Evolutionary conservation across 2,113 vertebrate species (phyloP), one percentile per base, ranked within the genome.

Genomic region (Holacanthus passer): DNA sequence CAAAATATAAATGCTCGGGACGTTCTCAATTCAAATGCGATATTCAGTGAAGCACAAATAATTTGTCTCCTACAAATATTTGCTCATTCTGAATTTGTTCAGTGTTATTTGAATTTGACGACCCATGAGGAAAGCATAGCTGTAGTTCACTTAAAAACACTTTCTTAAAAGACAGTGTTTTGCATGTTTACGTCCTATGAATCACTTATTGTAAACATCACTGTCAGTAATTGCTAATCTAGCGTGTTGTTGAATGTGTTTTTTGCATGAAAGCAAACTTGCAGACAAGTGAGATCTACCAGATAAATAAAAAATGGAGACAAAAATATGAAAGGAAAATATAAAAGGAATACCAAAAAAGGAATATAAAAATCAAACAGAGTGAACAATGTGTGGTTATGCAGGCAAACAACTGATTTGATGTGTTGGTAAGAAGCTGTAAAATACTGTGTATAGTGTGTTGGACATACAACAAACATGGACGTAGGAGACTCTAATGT

Each of bases 61-160:
- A 80, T 80, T 32, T 59, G 17, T 73, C 14, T 63, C 9, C 39
- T 41, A 35, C 48, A 70, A 67, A 41, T 52, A 68, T 81, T 81
- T 59, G 50, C 8, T 41, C n/a, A 56, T 27, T 7, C 50, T 35
- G 29, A 56, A 47, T 56, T 59, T 71, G 48, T 43, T 65, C 16
- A 50, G 65, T 52, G 6, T 39, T 59, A 37, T 58, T 66, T 73
- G 41, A 19, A 58, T 39, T 66, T 39, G 17, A 32, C 0, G 3
- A 45, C 31, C 29, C 17, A 39, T 17, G 41, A 58, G 41, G 31
- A 66, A 65, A 47, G 56, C 48, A 65, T 35, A 45, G 47, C 45
- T 43, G 9, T 24, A 11, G 53, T 16, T 52, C 7, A 14, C 32
- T 24, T 14, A 37, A 58, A 65, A 66, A 52, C 35, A 17, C 17